Base-by-base conservation (phyloP, 2,888 invertebrate genomes). In the Ryuthela nishihirai region DNA sequence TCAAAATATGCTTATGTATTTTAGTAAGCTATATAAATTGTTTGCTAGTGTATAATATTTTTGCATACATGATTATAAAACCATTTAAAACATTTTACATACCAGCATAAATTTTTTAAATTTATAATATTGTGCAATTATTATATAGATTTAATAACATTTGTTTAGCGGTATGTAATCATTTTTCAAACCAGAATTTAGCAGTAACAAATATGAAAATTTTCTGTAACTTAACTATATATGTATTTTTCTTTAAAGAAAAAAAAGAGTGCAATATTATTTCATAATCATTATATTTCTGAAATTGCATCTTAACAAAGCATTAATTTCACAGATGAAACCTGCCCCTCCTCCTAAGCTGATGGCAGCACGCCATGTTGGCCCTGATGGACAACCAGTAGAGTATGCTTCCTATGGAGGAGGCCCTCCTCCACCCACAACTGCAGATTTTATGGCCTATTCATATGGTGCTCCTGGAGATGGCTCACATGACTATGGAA, bases 311-410 rank as follows among this genome's bases (percentile, higher is more conserved):
- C 9, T 29, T 29, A n/a, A 29, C n/a, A n/a, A n/a, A n/a, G n/a
- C n/a, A n/a, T n/a, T n/a, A n/a, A n/a, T n/a, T n/a, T n/a, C n/a
- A n/a, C 34, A n/a, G 17, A 34, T 34, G 34, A 84, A 84, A 53
- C 83, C 83, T 26, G 82, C n/a, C n/a, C n/a, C n/a, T n/a, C n/a
- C 83, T 64, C 83, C 83, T 52, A 83, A 84, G 74, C 82, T 84
- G 41, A 82, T 83, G 39, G 79, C 82, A 62, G 83, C 83, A 72
- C 62, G 66, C 25, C 72, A 72, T 66, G 74, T 80, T 67, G 80
- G 79, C 54, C 79, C 80, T 48, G 80, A 80, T 72, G 78, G 73
- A 44, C 71, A 69, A 68, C 71, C 69, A 65, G 68, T 71, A 68
- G 72, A 69, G 54, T 68, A 40, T 34, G 29, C 38, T 29, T 24